Evolutionary conservation across 2,888 invertebrate species (phyloP).

Genomic region (Apocheima hispidaria): DNA sequence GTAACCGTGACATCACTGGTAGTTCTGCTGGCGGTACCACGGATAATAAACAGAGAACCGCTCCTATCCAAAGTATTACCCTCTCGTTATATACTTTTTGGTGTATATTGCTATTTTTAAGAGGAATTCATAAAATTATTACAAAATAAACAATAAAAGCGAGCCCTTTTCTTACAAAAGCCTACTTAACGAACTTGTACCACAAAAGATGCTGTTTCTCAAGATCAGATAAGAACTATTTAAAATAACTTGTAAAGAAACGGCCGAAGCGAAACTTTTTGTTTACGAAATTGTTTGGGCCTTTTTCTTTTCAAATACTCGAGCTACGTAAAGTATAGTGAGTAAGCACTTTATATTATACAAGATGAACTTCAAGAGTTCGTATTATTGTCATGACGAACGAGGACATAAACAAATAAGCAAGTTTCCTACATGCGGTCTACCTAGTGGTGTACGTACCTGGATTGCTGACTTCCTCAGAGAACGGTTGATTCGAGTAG

Average conservation of each 20-base stretch:
- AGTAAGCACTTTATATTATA: background rate
- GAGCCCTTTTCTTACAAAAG: slow-evolving; percentile 21
- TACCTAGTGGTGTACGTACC: too few species aligned
- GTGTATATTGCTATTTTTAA: background rate
- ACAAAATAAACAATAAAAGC: slow-evolving; percentile 35
- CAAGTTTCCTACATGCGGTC: too few species aligned
- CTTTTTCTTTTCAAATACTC: slow-evolving; percentile 1
- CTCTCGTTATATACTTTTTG: too few species aligned
- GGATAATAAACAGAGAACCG: too few species aligned
- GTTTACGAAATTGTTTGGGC: slow-evolving; percentile 29
- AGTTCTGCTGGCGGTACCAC: too few species aligned
- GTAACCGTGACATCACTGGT: too few species aligned
- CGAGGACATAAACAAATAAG: too few species aligned
- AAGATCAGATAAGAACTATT: slow-evolving; percentile 36
- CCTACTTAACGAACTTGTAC: slow-evolving; percentile 26
- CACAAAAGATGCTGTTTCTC: slow-evolving; percentile 34
- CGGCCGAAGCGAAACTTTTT: slow-evolving; percentile 19
- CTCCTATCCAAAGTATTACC: too few species aligned
- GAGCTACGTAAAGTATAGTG: background rate
- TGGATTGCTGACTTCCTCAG: too few species aligned
- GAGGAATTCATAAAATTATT: slow-evolving; percentile 14
- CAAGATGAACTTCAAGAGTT: background rate
- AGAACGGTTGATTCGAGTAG: too few species aligned
- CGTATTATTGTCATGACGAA: too few species aligned
- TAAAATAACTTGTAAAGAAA: slow-evolving; percentile 29